These are phyloP conservation scores for Acanthosepion pharaonis DNA, from an alignment of 2,888 invertebrate genomes.

Conservation along the genomic window DNA sequence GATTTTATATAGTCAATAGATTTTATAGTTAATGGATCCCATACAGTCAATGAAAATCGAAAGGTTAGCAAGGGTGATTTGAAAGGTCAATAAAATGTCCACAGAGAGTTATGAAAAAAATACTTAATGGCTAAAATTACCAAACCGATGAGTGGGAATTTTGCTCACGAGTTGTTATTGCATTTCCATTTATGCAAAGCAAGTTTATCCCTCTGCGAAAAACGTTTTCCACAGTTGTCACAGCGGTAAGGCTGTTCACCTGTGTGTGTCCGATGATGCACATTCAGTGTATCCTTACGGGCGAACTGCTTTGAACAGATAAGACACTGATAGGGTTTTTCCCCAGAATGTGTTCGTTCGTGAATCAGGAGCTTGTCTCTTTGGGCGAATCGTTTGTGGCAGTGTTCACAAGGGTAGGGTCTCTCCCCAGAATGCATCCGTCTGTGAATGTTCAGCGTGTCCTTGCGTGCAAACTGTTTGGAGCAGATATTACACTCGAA, in stretches of 20 bases:
- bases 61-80: too few species aligned
- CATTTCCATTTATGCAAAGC: not conserved
- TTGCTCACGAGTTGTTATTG: too few species aligned
- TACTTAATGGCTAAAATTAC: too few species aligned
- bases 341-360: not conserved
- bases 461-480: not conserved
- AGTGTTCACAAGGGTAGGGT: not conserved
- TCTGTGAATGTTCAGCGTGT: not conserved
- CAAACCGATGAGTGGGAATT: too few species aligned
- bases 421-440: not conserved
- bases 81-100: too few species aligned
- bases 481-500: not conserved
- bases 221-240: not conserved
- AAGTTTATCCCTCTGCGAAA: not conserved
- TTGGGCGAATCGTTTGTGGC: not conserved
- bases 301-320: not conserved
- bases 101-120: too few species aligned
- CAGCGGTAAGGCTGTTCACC: not conserved
- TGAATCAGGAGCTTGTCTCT: slow-evolving; percentile 25
- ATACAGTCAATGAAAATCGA: too few species aligned
- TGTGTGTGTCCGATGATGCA: slow-evolving; percentile 13
- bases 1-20: too few species aligned
- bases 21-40: too few species aligned
- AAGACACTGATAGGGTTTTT: not conserved
- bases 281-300: not conserved